These are phyloP conservation scores for Drosophila kokeensis DNA, from an alignment of 2,888 invertebrate genomes.

Conservation along the genomic window DNA sequence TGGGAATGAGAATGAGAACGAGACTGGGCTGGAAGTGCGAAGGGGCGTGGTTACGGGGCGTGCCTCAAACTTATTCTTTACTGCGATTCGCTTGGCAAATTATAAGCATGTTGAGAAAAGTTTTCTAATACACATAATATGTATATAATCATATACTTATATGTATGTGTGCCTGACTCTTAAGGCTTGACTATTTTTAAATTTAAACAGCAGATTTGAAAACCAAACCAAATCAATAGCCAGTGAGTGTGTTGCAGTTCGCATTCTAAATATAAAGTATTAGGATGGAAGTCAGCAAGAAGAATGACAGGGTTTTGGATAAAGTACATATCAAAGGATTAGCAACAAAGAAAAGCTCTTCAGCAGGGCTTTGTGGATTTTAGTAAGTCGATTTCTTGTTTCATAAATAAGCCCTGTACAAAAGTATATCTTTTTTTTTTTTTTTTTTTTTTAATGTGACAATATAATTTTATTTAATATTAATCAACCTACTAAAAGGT, in stretches of 20 bases:
- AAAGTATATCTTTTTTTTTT: neutral
- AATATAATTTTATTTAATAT: too few species aligned
- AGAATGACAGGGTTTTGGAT: neutral
- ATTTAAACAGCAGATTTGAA: neutral
- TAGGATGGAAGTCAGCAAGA: neutral
- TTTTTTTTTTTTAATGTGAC: too few species aligned
- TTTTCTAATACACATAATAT: conserved; percentile 15
- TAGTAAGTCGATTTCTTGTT: neutral
- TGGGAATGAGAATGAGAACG: conserved; percentile 25
- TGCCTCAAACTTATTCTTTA: conserved; percentile 46
- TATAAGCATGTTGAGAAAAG: conserved; percentile 40
- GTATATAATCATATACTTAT: neutral
- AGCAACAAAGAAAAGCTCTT: neutral
- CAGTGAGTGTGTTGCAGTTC: neutral
- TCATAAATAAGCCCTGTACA: neutral
- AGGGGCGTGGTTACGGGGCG: conserved; percentile 7
- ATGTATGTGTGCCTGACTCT: neutral
- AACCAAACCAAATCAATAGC: neutral
- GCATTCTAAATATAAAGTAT: neutral
- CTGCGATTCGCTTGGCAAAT: conserved; percentile 52
- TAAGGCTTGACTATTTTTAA: neutral
- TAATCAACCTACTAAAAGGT: too few species aligned
- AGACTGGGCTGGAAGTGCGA: neutral
- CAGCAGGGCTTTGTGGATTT: neutral
- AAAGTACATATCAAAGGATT: too few species aligned